Evolutionary conservation across 2,888 invertebrate genomes (phyloP).

Genomic region (Cephus runcator): DNA sequence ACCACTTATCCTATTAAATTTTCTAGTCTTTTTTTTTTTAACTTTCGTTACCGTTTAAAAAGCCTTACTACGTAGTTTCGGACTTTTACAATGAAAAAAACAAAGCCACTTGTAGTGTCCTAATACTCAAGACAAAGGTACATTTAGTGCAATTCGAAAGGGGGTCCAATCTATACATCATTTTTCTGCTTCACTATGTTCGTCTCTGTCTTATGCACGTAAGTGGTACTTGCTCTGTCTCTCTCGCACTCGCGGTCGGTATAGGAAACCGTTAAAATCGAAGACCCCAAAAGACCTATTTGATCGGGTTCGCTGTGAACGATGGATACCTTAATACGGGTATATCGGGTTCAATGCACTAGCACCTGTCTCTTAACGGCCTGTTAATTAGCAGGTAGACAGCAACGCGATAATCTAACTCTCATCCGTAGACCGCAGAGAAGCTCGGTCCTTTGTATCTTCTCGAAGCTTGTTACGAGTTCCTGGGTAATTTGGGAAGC

Average conservation of each 20-base stretch:
- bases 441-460: neutral
- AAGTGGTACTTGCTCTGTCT: neutral
- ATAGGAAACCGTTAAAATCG: neutral
- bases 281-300: neutral
- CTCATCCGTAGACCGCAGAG: neutral
- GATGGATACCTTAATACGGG: neutral
- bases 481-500: neutral
- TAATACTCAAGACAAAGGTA: neutral
- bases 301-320: neutral
- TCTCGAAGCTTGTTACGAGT: no score
- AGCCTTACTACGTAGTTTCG: no score
- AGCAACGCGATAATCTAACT: neutral
- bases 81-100: no score
- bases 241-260: neutral
- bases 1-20: constrained; percentile 18
- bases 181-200: neutral
- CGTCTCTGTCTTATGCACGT: neutral
- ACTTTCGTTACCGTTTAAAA: neutral
- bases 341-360: neutral
- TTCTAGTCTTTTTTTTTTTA: neutral
- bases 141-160: neutral
- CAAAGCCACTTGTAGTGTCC: neutral
- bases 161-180: neutral
- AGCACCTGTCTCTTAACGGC: neutral
- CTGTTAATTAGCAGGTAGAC: neutral